Base-by-base conservation (phyloP, 2,113 vertebrate genomes). In the Ivindomyrus marchei region DNA sequence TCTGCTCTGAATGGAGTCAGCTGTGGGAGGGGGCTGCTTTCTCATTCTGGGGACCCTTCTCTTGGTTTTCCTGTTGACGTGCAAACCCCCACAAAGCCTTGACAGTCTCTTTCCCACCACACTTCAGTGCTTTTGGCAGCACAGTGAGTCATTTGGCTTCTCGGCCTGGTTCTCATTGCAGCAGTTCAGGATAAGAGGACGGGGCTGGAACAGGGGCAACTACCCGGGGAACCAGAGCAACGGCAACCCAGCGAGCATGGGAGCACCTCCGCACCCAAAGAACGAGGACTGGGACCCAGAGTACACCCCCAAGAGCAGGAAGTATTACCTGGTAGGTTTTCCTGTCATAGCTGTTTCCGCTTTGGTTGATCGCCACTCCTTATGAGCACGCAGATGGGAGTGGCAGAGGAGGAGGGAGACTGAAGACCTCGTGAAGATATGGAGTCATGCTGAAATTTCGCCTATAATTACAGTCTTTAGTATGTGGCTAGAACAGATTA, bases 261-360 rank as follows among this genome's bases (percentile, higher is more conserved):
- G 0, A 94, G 95, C 92, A 95, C 96, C 93, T 93, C 94, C 89
- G 52, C 93, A 96, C 49, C 95, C 52, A 93, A 95, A 97, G 39
- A 97, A 96, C 77, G 97, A 98, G 91, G 97, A 98, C 80, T 98
- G 98, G 98, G 97, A 98, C 90, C 97, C 97, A 0, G 98, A 99
- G 88, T 98, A 96, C 92, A 97, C 97, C 0, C 97, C 97, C 3
- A 98, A 98, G 94, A 98, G 96, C 97, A 98, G 97, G 95, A 98
- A 98, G 90, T 99, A 98, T 95, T 99, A 97, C 94, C 92, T 98
- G 97, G 98, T 99, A 97, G 0, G 96, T 94, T 56, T 52, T 47
- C 39, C 42, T 27, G 31, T 89, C 47, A 45, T 80, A 1, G 53
- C 80, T 53, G n/a, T 15, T 46, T 49, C 39, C 6, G 1, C 21